Percentiles rank a stretch among this genome's conserved stretches.
Evolutionary conservation across 2,113 vertebrate genomes (phyloP).

Genomic region (Condylura cristata): DNA sequence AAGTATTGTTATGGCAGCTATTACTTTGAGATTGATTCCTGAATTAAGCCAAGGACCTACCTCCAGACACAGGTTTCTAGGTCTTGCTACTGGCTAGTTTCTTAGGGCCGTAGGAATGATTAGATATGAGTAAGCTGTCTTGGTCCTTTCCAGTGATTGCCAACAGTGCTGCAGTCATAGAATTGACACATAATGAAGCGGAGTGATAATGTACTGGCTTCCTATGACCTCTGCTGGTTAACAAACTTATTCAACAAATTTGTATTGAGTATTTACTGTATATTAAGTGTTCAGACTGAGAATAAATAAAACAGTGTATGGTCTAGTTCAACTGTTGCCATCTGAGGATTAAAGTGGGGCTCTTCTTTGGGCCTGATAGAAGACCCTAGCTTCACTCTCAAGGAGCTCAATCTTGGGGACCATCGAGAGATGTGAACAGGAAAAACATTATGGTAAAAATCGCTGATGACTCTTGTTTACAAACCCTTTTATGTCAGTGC

Average conservation of each 20-base stretch:
- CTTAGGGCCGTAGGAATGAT: neutral
- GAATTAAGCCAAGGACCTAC: neutral
- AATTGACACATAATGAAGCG: neutral
- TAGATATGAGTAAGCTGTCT: neutral
- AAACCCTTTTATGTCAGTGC: neutral
- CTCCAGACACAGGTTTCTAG: neutral
- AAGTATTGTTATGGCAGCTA: neutral
- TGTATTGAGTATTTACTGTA: neutral
- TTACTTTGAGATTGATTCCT: neutral
- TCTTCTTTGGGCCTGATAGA: neutral
- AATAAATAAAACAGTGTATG: neutral
- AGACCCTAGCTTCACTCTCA: neutral
- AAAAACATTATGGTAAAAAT: neutral
- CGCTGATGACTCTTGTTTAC: neutral
- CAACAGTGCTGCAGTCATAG: neutral
- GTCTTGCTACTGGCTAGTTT: neutral
- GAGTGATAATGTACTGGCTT: neutral
- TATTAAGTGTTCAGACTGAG: neutral
- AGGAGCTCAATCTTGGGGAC: neutral
- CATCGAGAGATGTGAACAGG: neutral
- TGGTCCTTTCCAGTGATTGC: neutral
- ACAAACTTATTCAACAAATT: neutral
- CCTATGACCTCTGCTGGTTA: neutral
- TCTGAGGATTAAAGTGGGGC: neutral
- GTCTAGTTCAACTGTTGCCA: neutral